These are phyloP conservation scores for Myocastor coypus DNA, from an alignment of 2,113 vertebrate genomes.

Conservation along the genomic window DNA sequence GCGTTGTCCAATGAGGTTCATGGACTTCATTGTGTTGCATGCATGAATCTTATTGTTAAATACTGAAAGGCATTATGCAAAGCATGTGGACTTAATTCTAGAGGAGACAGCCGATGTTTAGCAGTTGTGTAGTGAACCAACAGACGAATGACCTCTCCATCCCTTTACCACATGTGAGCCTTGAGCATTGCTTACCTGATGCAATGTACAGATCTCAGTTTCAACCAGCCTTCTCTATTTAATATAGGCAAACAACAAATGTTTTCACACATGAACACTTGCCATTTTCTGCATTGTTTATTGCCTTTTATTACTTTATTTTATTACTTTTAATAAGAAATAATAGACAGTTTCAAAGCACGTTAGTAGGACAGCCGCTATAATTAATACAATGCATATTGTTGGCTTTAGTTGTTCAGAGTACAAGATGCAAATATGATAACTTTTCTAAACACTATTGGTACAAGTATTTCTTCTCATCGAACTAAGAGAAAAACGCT, in stretches of 20 bases:
- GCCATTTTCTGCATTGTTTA: conserved; percentile 20
- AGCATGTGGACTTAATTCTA: background rate
- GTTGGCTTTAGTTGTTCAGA: too few relatives aligned
- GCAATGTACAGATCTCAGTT: background rate
- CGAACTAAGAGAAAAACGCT: too few relatives aligned
- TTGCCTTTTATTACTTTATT: background rate
- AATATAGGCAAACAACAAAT: background rate
- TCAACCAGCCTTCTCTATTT: background rate
- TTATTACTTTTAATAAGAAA: too few relatives aligned
- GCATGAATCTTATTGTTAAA: background rate
- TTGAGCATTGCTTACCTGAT: background rate
- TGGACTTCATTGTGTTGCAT: background rate
- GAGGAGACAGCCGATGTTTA: background rate
- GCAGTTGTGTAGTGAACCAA: background rate
- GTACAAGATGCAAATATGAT: too few relatives aligned
- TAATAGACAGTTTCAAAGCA: too few relatives aligned
- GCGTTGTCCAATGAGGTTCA: background rate
- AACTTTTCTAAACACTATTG: too few relatives aligned
- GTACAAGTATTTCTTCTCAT: too few relatives aligned
- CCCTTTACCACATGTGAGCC: background rate
- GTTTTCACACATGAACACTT: background rate
- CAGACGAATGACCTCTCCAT: background rate
- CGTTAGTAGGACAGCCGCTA: too few relatives aligned
- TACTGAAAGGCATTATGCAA: background rate
- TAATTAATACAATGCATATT: too few relatives aligned